Evolutionary conservation across 2,888 invertebrate genomes (phyloP).

Genomic region (Mesopsocus fuscifrons): DNA sequence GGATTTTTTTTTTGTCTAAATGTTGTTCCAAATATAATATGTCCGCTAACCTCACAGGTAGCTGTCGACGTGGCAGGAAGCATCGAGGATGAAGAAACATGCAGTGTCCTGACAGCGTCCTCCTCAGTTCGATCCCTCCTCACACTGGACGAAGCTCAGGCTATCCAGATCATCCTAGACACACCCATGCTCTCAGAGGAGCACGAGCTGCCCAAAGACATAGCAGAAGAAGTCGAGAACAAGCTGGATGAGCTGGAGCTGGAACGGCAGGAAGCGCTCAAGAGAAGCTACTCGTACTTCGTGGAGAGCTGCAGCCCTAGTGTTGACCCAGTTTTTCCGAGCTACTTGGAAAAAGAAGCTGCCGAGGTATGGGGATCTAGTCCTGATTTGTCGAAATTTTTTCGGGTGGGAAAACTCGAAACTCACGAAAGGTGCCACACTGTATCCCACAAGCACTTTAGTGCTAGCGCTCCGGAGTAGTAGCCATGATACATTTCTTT

Average conservation of each 20-base stretch:
- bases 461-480: too few species aligned
- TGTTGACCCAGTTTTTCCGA: too few species aligned
- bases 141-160: slow-evolving; percentile 48
- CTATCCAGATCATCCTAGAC: slow-evolving; percentile 44
- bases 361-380: too few species aligned
- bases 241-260: slow-evolving; percentile 6
- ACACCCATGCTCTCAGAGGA: slow-evolving; percentile 24
- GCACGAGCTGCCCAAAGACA: slow-evolving; percentile 18
- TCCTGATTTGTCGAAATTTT: too few species aligned
- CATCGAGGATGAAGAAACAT: not conserved
- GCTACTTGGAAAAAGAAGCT: too few species aligned
- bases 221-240: slow-evolving; percentile 12
- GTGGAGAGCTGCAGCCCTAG: not conserved
- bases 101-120: slow-evolving; percentile 24
- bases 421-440: too few species aligned
- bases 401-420: too few species aligned
- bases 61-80: slow-evolving; percentile 11
- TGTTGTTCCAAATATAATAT: too few species aligned
- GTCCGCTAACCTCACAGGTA: slow-evolving; percentile 22
- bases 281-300: not conserved
- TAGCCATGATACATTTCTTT: too few species aligned
- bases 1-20: too few species aligned
- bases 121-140: slow-evolving; percentile 30
- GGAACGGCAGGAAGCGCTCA: not conserved
- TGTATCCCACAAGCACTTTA: too few species aligned